Percentiles rank a stretch among this genome's conserved stretches.
Conservation (phyloP, 2,797 vertebrate species). For the Sebastes iracundus region DNA sequence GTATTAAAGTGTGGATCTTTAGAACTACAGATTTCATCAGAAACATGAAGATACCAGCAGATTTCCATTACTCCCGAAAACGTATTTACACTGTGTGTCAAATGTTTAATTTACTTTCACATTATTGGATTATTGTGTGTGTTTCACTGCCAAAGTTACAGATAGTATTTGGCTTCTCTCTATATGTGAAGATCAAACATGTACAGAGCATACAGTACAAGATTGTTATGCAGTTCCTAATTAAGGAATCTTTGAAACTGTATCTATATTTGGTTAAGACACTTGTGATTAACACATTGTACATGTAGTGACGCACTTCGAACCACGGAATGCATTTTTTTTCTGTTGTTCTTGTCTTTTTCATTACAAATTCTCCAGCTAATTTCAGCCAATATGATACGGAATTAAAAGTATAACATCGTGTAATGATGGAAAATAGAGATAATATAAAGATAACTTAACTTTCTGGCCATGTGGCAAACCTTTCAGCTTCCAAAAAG, state of each 20-base stretch:
- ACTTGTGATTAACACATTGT: not conserved
- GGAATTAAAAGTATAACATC: not conserved
- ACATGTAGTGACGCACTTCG: not conserved
- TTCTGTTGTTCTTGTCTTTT: not conserved
- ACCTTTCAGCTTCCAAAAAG: not conserved
- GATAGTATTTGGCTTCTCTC: not conserved
- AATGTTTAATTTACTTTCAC: slow-evolving; percentile 13
- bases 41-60: slow-evolving; percentile 2
- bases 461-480: not conserved
- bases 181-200: not conserved
- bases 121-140: slow-evolving; percentile 2
- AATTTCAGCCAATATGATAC: not conserved
- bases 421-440: not conserved
- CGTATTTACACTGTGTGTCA: slow-evolving; percentile 14
- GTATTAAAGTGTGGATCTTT: slow-evolving; percentile 3
- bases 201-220: not conserved
- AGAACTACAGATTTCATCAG: slow-evolving; percentile 9
- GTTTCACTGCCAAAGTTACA: not conserved
- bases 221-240: not conserved
- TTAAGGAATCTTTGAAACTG: not conserved
- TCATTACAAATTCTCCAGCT: not conserved
- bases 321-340: not conserved
- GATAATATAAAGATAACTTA: not conserved
- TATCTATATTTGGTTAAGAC: not conserved
- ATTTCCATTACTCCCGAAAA: slow-evolving; percentile 10